phyloP scores from a whole-genome alignment of 1,140 invertebrate species.

The Sarcophaga peregrina region DNA sequence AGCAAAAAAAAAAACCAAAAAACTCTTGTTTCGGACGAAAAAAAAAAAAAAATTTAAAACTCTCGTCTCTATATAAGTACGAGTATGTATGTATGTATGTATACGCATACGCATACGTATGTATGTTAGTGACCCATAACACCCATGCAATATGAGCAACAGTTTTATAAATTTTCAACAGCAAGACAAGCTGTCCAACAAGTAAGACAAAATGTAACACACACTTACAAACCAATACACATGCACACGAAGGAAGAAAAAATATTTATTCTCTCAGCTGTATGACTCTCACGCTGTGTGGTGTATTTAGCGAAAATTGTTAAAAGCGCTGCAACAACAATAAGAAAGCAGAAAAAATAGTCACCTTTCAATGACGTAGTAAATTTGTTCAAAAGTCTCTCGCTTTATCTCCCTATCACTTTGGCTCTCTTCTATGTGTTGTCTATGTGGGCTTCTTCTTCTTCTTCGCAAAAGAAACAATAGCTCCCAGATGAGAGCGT shows the following conservation, averaged over 20 bases:
- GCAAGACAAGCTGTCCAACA: slow-evolving; percentile 25
- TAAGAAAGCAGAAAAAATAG: background rate
- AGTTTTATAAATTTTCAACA: slow-evolving; percentile 25
- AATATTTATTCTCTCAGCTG: background rate
- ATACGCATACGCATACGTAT: background rate
- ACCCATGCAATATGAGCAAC: slow-evolving; percentile 24
- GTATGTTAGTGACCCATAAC: slow-evolving; percentile 1
- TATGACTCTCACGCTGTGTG: slow-evolving; percentile 1
- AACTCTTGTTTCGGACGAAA: background rate
- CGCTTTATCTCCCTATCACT: no score
- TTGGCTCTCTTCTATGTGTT: background rate
- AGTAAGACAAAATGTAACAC: slow-evolving; percentile 4
- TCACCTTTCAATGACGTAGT: slow-evolving; percentile 40
- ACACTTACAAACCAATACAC: background rate
- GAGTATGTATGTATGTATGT: background rate
- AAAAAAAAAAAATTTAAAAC: no score
- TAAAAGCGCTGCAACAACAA: background rate
- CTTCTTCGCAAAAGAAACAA: background rate
- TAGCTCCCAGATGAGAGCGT: background rate
- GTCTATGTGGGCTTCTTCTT: background rate
- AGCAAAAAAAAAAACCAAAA: no score
- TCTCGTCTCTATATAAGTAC: background rate
- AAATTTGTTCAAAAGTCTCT: slow-evolving; percentile 6
- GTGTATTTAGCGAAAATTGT: background rate
- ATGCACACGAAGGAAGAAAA: no score